Base-by-base conservation (phyloP, 2,797 vertebrate species). In the Cuniculus paca region DNA sequence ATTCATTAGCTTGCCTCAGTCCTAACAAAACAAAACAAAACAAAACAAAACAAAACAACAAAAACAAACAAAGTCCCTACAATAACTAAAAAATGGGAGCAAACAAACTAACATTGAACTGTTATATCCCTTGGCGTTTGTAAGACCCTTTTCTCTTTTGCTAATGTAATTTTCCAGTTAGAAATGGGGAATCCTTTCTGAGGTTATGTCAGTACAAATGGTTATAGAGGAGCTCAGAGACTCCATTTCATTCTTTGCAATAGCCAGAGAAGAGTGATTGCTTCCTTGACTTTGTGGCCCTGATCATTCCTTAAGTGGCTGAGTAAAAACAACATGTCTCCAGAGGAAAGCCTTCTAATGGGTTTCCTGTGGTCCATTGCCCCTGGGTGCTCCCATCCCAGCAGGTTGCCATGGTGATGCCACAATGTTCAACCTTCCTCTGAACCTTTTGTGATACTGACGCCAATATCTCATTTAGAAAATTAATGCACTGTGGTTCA, bases 301-400 rank as follows among this genome's bases (percentile, higher is more conserved):
- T 86, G 86, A 28, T 81, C 87, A 52, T 93, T 88, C 96, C 86
- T 94, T 94, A 97, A 97, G 96, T 95, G 97, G 93, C 48, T 93
- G 96, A 97, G 93, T 90, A 88, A 96, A 96, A 94, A 78, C 87
- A 82, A 74, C 56, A 16, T 56, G 81, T 96, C 95, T 96, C 97
- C n/a, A 78, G 94, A 96, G 96, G 58, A 97, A 80, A 90, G 84
- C 85, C 91, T 96, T 93, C 94, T 96, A 96, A 98, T 97, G 96
- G 84, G 61, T 86, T 96, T 94, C 81, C 84, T 97, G 93, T 93
- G 95, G 91, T 86, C 96, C 78, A n/a, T 85, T 85, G 79, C 86
- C 93, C 83, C 86, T 65, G 86, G 90, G 84, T 83, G 74, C 54
- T 81, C 42, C 83, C 88, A 90, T 94, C 77, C 39, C 54, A 90